phyloP scores from a whole-genome alignment of 2,888 invertebrate species.

The Drosophila kambysellisi region DNA sequence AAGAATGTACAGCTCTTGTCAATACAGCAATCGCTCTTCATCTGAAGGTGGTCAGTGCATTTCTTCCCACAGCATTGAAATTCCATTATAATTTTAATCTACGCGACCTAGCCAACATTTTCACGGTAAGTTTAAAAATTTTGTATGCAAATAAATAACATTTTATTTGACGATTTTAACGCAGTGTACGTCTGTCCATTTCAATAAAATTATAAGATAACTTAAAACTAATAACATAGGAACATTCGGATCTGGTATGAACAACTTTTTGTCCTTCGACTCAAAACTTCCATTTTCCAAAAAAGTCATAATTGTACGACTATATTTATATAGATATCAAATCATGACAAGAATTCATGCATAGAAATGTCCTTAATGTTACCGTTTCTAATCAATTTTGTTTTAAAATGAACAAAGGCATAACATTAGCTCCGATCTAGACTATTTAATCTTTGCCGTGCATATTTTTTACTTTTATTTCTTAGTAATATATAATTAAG shows the following conservation, averaged over 20 bases:
- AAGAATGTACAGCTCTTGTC: slow-evolving; percentile 88
- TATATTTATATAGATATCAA: too few species aligned
- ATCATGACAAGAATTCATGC: too few species aligned
- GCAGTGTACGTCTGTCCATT: too few species aligned
- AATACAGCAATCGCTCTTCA: slow-evolving; percentile 91
- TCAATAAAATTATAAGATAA: too few species aligned
- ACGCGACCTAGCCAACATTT: slow-evolving; percentile 96
- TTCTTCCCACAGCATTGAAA: slow-evolving; percentile 96
- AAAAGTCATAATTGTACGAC: too few species aligned
- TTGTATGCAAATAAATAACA: too few species aligned
- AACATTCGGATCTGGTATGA: too few species aligned
- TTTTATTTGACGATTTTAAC: too few species aligned
- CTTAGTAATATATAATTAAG: neutral
- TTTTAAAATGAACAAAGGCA: neutral
- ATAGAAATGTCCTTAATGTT: too few species aligned
- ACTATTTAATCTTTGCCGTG: neutral
- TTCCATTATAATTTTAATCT: slow-evolving; percentile 98
- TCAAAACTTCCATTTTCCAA: too few species aligned
- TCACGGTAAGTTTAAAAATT: slow-evolving; percentile 88
- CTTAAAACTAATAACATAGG: too few species aligned
- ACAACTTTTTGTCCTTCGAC: too few species aligned
- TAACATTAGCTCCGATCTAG: neutral
- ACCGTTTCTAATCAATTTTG: neutral
- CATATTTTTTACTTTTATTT: neutral
- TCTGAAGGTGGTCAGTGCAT: slow-evolving; percentile 89